Base-by-base conservation (phyloP, 2,888 invertebrate genomes). In the Drosophila peninsularis region DNA sequence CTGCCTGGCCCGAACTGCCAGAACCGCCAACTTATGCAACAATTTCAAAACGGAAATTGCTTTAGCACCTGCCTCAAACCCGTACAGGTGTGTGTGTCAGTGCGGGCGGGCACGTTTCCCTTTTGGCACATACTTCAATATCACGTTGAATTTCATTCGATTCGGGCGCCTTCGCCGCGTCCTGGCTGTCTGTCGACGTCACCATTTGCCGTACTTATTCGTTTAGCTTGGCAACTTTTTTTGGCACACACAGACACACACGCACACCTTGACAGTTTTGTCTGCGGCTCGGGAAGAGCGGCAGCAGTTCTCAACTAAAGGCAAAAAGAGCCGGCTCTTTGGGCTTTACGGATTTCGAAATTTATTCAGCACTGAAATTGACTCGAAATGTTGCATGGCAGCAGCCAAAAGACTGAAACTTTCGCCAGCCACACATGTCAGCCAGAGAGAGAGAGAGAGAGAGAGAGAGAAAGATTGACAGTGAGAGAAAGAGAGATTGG, bases 51-150 rank as follows among this genome's bases (percentile, higher is more conserved):
- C 88, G 88, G 88, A 88, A 88, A 88, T 88, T 88, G 89, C 88
- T 90, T 89, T 89, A 89, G 88, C 90, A 89, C 90, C 86, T 89
- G 90, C 78, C 88, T 64, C 83, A 76, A 58, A 69, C 62, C 53
- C 37, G 50, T 39, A 32, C 54, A 19, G 34, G 21, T 30, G 39
- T 14, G 54, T 58, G 50, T 52, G 37, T 49, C 19, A 9, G 13
- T 13, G 64, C 66, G 64, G 60, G 64, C 56, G 71, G 56, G 77
- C 86, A 80, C 78, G 86, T 88, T 80, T 88, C 67, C 71, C 84
- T 82, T 86, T 89, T 89, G 86, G 88, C 89, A 89, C 89, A 82
- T 85, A 89, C 89, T 85, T 85, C 89, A 88, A 89, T 85, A 82
- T 80, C 78, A 85, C 83, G 88, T 82, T 80, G 88, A 80, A 89